These are phyloP conservation scores for Acleris cristana DNA, from an alignment of 2,888 invertebrate genomes.

Conservation along the genomic window DNA sequence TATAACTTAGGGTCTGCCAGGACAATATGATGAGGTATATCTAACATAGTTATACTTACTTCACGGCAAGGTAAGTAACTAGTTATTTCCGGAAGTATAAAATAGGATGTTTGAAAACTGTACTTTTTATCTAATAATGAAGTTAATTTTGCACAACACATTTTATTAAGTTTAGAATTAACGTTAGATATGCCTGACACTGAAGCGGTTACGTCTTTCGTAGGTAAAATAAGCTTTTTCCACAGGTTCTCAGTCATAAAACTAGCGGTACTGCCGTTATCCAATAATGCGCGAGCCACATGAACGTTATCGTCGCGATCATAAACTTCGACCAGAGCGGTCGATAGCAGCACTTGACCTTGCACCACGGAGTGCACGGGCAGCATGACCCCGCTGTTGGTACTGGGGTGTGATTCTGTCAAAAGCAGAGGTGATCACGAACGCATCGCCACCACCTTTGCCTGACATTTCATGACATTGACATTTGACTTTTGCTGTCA, in stretches of 20 bases:
- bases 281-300: slow-evolving; percentile 38
- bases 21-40: neutral
- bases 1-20: slow-evolving; percentile 37
- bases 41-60: neutral
- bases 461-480: no score
- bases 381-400: no score
- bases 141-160: slow-evolving; percentile 34
- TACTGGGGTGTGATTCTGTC: no score
- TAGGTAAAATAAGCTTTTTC: neutral
- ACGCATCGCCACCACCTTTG: no score
- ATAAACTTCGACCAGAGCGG: slow-evolving; percentile 40
- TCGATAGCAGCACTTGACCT: slow-evolving; percentile 39
- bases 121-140: neutral
- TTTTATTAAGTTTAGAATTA: slow-evolving; percentile 8
- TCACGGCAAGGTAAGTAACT: neutral
- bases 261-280: slow-evolving; percentile 43
- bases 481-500: no score
- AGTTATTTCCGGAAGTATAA: neutral
- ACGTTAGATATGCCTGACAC: neutral
- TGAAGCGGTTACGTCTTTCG: neutral
- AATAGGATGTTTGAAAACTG: neutral
- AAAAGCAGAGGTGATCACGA: no score
- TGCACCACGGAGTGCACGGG: neutral
- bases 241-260: slow-evolving; percentile 41
- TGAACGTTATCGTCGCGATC: slow-evolving; percentile 34